Evolutionary conservation across 2,888 invertebrate species (phyloP), one percentile per base, ranked within the genome.

Genomic region (Flexamia atlantica): DNA sequence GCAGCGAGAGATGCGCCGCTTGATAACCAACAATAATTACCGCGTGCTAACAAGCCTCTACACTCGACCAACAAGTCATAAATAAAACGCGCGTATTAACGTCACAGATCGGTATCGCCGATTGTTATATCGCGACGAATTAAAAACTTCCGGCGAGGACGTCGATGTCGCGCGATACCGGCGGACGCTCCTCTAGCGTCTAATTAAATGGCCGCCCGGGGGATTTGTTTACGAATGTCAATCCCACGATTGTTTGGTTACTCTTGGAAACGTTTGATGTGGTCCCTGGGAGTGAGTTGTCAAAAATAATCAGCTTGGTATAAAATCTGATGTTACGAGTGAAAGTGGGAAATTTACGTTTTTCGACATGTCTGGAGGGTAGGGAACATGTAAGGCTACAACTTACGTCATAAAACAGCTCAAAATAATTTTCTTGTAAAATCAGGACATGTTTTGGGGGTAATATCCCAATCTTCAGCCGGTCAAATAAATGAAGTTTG

Each of bases 41-140:
- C 74, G 36, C 30, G 50, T 70, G 72, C 81, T 81, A 84, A 84
- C 84, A 83, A 83, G 82, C 10, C 74, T 53, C 79, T 57, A 79
- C 76, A 57, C 79, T 79, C 57, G 32, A 74, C 57, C 82, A 83
- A 83, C 82, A 83, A 83, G 82, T 74, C 82, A 83, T 83, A 83
- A 83, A 83, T 83, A 83, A 83, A 83, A 83, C 36, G 32, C 23
- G 20, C 32, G 82, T 74, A 83, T 83, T 74, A 83, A 83, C 72
- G 74, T 74, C 79, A 74, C 30, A 53, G 82, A 83, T 83, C 30
- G 40, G 32, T 70, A 83, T 83, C 82, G 36, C 9, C 50, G 82
- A 83, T 83, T 83, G 82, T 83, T 74, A 46, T 82, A 82, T 70
- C 50, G 82, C 42, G 46, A 64, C 40, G 72, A 82, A 82, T 82